Base-by-base conservation (phyloP, 1,140 invertebrate genomes). In the Panulirus ornatus region DNA sequence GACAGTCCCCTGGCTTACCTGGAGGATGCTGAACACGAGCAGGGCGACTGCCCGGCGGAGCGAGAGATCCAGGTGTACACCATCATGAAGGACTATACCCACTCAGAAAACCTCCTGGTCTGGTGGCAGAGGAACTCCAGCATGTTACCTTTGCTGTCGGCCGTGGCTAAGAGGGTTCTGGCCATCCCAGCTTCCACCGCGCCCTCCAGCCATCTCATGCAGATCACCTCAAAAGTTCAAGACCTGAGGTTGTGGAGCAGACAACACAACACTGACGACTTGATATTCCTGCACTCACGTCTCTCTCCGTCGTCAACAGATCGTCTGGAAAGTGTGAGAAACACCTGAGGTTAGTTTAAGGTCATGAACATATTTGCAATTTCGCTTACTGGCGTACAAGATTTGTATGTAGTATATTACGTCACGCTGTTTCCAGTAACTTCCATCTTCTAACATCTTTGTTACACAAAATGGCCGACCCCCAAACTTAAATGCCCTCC, bases 71-170 rank as follows among this genome's bases (percentile, higher is more conserved):
- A 54, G 6, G 19, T 84, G 38, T 84, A 84, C 58, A 66, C 81
- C 54, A 63, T 84, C 16, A 70, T 70, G 36, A 30, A 54, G n/a
- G 54, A 84, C 81, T 63, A 58, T n/a, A 42, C 81, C 6, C 16
- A 84, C 40, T 44, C 81, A n/a, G 58, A 84, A 3, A 27, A 66
- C 81, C 58, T 84, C 1, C 58, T 84, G 19, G 30, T 66, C 27
- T 84, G 81, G 81, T 84, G 81, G 81, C 81, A 84, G 11, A 19
- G 54, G 16, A 84, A 84, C 63, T 63, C 81, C 0, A 63, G 34
- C 27, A 47, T 84, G 34, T 38, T 84, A 22, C 81, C 81, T 14
- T 36, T 70, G 1, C 63, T 84, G 3, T 30, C 81, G 8, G 36
- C 34, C 38, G 54, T 66, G 14, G 81, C 81, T 27, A 8, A 27